These are phyloP conservation scores for Psylliodes chrysocephalus DNA, from an alignment of 2,888 invertebrate species.

Conservation along the genomic window DNA sequence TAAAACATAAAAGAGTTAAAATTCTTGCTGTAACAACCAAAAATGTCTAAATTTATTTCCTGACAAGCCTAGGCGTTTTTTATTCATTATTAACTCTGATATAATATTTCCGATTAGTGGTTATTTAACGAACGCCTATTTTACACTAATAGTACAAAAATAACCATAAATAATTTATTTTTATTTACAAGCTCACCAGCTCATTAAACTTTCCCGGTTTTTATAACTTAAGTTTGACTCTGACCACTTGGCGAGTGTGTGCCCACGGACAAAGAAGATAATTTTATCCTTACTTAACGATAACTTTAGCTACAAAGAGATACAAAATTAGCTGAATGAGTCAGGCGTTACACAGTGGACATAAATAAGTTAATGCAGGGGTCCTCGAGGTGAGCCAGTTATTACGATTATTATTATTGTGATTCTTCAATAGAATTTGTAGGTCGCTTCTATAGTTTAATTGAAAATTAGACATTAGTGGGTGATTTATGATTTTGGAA, in stretches of 20 bases:
- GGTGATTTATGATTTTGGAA: slow-evolving; percentile 1
- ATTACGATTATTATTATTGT: slow-evolving; percentile 1
- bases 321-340: slow-evolving; percentile 6
- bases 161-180: too few relatives aligned
- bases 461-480: slow-evolving; percentile 1
- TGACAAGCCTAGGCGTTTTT: too few relatives aligned
- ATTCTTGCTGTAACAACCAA: too few relatives aligned
- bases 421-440: not conserved
- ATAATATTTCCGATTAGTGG: too few relatives aligned
- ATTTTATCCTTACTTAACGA: not conserved
- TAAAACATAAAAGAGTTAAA: too few relatives aligned
- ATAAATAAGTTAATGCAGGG: slow-evolving; percentile 17
- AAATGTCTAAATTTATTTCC: too few relatives aligned
- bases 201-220: not conserved
- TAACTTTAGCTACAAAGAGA: slow-evolving; percentile 13
- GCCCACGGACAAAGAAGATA: not conserved
- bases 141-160: too few relatives aligned
- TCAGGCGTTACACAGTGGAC: not conserved
- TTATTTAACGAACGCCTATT: too few relatives aligned
- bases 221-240: not conserved
- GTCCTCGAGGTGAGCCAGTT: slow-evolving; percentile 3
- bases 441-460: not conserved
- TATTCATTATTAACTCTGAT: too few relatives aligned
- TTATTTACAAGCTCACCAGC: not conserved
- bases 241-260: not conserved